Evolutionary conservation across 2,113 vertebrate species (phyloP), one percentile per base, ranked within the genome.

Genomic region (Eubucco bourcierii): DNA sequence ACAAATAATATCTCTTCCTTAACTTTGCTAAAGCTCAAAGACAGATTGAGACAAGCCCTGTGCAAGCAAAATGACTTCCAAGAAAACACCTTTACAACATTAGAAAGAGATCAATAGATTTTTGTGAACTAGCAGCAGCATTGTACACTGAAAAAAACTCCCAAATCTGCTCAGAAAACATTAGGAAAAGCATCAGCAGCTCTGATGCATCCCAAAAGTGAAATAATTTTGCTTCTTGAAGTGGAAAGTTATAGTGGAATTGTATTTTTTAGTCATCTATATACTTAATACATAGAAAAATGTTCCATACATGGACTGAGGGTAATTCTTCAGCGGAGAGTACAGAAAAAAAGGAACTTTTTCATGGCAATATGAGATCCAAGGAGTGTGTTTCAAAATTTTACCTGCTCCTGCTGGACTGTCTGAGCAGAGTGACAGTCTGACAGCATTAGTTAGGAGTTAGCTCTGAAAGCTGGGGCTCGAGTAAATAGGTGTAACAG

Each of bases 401-500:
- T 77, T 75, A 95, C 56, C 60, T 80, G 76, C 61, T 76, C 79
- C 83, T 71, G 12, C 70, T 84, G 66, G 82, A 70, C 46, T 33
- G 64, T 24, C 72, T 72, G 47, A 68, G 29, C 41, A 47, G 80
- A 94, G 87, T 87, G 67, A 78, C 80, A 85, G 71, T 58, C 68
- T 90, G 95, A 89, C 88, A 91, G 41, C n/a, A 46, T 18, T 46
- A 46, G 59, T 78, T 87, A 80, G 70, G 66, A 86, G 73, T 58
- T 89, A 82, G 88, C 58, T 91, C 52, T 72, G 79, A 41, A 63
- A 89, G 74, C 74, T 3, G 37, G 84, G 61, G 73, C 89, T 86
- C 89, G 66, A 94, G 92, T 96, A 97, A 97, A 97, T 96, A 96
- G 97, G 96, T 95, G 74, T 81, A 95, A 93, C 3, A 88, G 82